These are phyloP conservation scores for Ophion obscuratus DNA, from an alignment of 2,888 invertebrate genomes.

Conservation along the genomic window DNA sequence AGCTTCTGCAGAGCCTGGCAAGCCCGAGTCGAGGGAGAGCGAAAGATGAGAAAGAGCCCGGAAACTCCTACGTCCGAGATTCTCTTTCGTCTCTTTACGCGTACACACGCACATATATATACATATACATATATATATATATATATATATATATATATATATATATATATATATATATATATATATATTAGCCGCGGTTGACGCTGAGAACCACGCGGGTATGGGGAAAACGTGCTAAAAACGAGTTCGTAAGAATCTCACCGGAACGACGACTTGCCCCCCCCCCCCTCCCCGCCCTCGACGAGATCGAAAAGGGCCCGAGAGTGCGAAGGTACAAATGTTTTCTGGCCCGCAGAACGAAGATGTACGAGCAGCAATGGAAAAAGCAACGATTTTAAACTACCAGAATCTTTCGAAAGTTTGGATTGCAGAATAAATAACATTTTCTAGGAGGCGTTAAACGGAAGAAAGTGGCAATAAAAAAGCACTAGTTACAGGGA, in stretches of 20 bases:
- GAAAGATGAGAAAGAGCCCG: conserved; percentile 27
- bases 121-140: background rate
- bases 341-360: background rate
- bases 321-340: conserved; percentile 10
- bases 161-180: background rate
- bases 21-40: conserved; percentile 14
- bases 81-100: background rate
- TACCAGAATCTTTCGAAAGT: no score
- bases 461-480: no score
- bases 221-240: conserved; percentile 64
- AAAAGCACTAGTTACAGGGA: no score
- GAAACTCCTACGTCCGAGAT: conserved; percentile 55
- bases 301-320: background rate
- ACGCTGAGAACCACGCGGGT: conserved; percentile 42
- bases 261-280: conserved; percentile 42
- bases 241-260: conserved; percentile 58
- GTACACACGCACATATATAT: no score
- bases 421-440: no score
- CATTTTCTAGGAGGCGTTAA: no score
- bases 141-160: background rate
- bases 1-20: conserved; percentile 20
- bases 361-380: background rate
- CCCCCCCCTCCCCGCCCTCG: background rate
- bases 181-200: background rate
- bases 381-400: no score